Base-by-base conservation (phyloP, 1,140 invertebrate genomes). In the Triops cancriformis region DNA sequence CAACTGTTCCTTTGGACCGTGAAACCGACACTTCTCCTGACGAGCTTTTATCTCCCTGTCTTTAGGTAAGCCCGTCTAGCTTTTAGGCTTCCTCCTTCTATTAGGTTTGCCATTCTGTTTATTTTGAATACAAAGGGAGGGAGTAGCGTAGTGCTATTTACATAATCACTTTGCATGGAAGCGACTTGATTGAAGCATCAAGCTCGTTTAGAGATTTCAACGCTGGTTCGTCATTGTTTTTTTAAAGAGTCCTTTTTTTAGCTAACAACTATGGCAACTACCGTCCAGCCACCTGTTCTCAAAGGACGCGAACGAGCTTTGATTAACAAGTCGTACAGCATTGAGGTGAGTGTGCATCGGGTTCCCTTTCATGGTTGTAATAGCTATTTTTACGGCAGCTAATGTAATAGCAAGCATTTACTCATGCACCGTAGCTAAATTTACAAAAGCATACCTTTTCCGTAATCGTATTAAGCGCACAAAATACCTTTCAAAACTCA, bases 251-350 rank as follows among this genome's bases (percentile, higher is more conserved):
- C n/a, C n/a, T 23, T n/a, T n/a, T 23, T 64, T 10, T 14, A 18
- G 14, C 18, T 64, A 64, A 5, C 51, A 64, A 23, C 51, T 1
- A 64, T 64, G 51, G 51, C 51, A 64, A 64, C 6, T 64, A 18
- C 23, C 23, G 51, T 64, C 23, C 51, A 64, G 23, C 23, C 51
- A 5, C 5, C 51, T 64, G 23, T 5, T 14, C 23, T 64, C 51
- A 64, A 64, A 64, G 51, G 51, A 64, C 51, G 51, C 51, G 51
- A 64, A 23, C 9, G 51, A 64, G 51, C 51, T 64, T 64, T 64
- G 51, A 95, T 95, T 87, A 95, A 96, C 87, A 97, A 97, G 85
- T 95, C 94, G 81, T 97, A 97, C 89, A 97, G 94, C 87, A 95
- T 96, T 84, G 95, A 97, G 93, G 95, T 97, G 87, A 92, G 91